Conservation (phyloP, 2,113 vertebrate genomes). For the Thoracochromis brauschi region DNA sequence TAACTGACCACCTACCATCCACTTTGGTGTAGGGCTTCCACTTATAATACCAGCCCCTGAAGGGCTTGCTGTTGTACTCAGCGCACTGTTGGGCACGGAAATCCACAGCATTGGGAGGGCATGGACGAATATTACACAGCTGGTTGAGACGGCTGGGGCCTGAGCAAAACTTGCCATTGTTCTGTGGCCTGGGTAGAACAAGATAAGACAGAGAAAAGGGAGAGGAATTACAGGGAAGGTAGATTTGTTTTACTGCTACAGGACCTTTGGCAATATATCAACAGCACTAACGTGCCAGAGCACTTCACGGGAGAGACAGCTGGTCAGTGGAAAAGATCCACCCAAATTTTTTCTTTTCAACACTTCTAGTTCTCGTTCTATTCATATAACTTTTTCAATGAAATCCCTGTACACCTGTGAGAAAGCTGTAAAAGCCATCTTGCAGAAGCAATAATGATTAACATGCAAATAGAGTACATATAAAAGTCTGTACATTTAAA, state of each 20-base stretch:
- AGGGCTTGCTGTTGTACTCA: constrained; percentile 95
- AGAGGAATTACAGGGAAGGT: neutral
- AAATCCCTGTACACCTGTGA: neutral
- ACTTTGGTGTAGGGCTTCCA: constrained; percentile 99
- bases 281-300: neutral
- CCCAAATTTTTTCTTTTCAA: neutral
- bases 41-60: constrained; percentile 97
- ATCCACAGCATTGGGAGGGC: constrained; percentile 69
- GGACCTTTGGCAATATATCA: neutral
- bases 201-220: neutral
- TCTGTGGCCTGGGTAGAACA: constrained; percentile 78
- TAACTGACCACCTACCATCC: constrained; percentile 73
- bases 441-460: neutral
- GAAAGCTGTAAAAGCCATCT: neutral
- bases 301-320: neutral
- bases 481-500: neutral
- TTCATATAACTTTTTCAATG: fast-evolving
- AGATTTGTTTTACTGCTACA: neutral
- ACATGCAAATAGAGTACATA: neutral
- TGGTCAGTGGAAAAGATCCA: neutral
- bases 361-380: neutral
- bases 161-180: constrained; percentile 88
- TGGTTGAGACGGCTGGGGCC: constrained; percentile 84
- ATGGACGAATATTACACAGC: constrained; percentile 80
- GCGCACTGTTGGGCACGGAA: constrained; percentile 94